Percentiles rank a stretch among this genome's conserved stretches.
Evolutionary conservation across 2,888 invertebrate species (phyloP).

Genomic region (Agrochola lychnidis): DNA sequence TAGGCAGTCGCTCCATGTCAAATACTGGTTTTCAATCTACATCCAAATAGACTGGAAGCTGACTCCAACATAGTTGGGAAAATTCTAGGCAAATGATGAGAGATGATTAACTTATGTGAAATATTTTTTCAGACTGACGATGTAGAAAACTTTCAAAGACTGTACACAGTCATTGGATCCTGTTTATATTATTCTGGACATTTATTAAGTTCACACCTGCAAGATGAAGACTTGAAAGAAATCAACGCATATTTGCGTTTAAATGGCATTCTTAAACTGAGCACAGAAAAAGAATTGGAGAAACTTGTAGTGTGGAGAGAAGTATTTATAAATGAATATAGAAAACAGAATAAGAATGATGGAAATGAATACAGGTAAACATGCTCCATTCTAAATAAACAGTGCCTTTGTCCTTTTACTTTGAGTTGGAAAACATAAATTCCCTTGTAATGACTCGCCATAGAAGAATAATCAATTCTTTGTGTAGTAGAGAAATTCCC

Average conservation of each 20-base stretch:
- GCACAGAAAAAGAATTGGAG: constrained; percentile 92
- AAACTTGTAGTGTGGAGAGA: constrained; percentile 95
- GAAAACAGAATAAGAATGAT: constrained; percentile 79
- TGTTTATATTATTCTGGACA: constrained; percentile 93
- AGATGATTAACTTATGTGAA: neutral
- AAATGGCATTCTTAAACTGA: constrained; percentile 93
- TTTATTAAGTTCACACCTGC: constrained; percentile 94
- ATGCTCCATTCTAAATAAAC: neutral
- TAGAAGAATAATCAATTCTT: neutral
- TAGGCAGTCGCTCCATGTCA: neutral
- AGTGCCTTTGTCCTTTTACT: neutral
- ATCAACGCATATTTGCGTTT: constrained; percentile 94
- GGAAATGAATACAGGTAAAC: constrained; percentile 81
- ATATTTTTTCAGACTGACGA: constrained; percentile 93
- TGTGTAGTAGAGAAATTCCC: neutral
- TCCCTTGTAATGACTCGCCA: neutral
- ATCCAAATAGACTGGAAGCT: neutral
- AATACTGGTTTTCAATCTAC: neutral
- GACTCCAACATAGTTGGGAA: neutral
- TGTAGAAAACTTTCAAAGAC: constrained; percentile 93
- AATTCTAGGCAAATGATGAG: neutral
- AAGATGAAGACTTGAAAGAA: constrained; percentile 93
- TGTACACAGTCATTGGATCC: constrained; percentile 92
- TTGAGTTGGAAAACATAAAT: too few species aligned
- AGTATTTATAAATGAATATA: constrained; percentile 91